phyloP scores from a whole-genome alignment of 2,113 vertebrate species.

The Sinosuthora webbiana region DNA sequence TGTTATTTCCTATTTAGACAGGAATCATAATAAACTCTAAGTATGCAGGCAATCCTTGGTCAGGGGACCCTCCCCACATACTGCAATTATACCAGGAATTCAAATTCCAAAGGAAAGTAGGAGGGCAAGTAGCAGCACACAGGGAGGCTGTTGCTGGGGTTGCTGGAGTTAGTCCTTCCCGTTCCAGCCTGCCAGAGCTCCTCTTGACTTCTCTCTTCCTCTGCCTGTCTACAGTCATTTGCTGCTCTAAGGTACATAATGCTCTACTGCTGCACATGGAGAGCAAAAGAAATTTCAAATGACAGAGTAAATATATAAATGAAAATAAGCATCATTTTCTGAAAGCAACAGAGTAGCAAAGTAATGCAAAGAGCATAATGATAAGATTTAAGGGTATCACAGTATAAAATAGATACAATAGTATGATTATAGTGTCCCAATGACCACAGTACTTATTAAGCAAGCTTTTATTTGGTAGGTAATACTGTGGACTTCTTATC shows the following conservation, averaged over 20 bases:
- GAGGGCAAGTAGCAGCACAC: neutral
- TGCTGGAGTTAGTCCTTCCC: neutral
- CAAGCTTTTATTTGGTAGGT: neutral
- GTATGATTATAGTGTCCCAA: neutral
- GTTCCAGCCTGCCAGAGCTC: neutral
- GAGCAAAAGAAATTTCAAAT: neutral
- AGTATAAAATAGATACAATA: neutral
- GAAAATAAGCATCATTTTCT: neutral
- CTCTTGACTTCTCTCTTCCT: neutral
- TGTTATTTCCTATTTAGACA: neutral
- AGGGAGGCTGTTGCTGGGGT: neutral
- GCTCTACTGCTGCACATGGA: neutral
- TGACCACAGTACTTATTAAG: neutral
- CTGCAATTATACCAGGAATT: neutral
- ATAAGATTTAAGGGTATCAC: neutral
- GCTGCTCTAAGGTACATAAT: neutral
- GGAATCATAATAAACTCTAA: neutral
- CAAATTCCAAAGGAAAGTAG: neutral
- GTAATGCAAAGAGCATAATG: neutral
- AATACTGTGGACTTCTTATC: neutral
- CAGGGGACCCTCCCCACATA: neutral
- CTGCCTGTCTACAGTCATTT: accelerated
- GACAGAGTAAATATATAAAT: neutral
- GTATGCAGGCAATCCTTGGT: neutral
- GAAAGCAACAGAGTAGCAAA: neutral